A percentile compares a stretch with the other conserved stretches of the same genome.
Conservation (phyloP, 2,113 vertebrate species). For the human (Homo sapiens) region GRCh38 chr20:31965501-31966000, state of each 20-base stretch:
- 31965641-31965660: not conserved
- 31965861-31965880: too few relatives aligned
- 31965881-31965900: too few relatives aligned
- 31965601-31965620: not conserved
- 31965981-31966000: too few relatives aligned
- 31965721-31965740: not conserved
- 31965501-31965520: not conserved
- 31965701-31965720: not conserved
- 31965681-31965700: constrained; percentile 12
- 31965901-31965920: too few relatives aligned
- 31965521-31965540: not conserved
- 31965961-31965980: too few relatives aligned
- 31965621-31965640: constrained; percentile 4
- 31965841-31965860: too few relatives aligned
- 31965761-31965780: too few relatives aligned
- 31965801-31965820: too few relatives aligned
- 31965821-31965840: too few relatives aligned
- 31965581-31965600: not conserved
- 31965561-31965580: not conserved
- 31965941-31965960: too few relatives aligned
- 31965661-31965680: not conserved
- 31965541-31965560: not conserved
- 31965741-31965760: not conserved
- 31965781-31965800: too few relatives aligned
- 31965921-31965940: too few relatives aligned